A percentile compares a stretch with the other conserved stretches of the same genome.
Conservation (phyloP, 2,113 vertebrate genomes). For the Uria aalge region DNA sequence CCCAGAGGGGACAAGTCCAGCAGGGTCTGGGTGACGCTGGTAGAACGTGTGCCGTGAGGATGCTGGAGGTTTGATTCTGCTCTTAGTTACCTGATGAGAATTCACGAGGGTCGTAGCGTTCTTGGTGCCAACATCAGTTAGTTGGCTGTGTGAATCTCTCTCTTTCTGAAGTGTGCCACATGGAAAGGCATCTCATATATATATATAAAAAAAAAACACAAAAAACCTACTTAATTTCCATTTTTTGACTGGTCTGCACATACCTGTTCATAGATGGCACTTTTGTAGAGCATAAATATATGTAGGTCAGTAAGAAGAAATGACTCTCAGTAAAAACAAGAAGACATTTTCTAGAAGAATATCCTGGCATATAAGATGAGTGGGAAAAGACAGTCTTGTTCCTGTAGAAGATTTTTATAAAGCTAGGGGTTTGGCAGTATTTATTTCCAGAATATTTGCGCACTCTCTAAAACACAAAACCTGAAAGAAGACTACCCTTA, state of each 20-base stretch:
- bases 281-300: neutral
- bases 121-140: neutral
- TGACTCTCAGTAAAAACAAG: neutral
- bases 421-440: neutral
- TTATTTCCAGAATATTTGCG: neutral
- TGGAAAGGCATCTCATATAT: too few relatives aligned
- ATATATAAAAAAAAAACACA: neutral
- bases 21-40: neutral
- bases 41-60: rapidly evolving
- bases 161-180: too few relatives aligned
- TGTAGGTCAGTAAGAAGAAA: neutral
- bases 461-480: neutral
- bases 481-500: neutral
- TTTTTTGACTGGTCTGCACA: neutral
- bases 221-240: neutral
- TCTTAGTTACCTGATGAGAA: neutral
- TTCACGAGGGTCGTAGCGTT: neutral
- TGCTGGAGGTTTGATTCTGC: neutral
- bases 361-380: neutral
- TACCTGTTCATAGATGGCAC: neutral
- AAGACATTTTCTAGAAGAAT: neutral
- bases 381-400: neutral
- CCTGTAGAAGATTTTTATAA: neutral
- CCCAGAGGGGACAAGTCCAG: too few relatives aligned
- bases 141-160: neutral